Base-by-base conservation (phyloP, 2,888 invertebrate species). In the Drosophila ustulata region DNA sequence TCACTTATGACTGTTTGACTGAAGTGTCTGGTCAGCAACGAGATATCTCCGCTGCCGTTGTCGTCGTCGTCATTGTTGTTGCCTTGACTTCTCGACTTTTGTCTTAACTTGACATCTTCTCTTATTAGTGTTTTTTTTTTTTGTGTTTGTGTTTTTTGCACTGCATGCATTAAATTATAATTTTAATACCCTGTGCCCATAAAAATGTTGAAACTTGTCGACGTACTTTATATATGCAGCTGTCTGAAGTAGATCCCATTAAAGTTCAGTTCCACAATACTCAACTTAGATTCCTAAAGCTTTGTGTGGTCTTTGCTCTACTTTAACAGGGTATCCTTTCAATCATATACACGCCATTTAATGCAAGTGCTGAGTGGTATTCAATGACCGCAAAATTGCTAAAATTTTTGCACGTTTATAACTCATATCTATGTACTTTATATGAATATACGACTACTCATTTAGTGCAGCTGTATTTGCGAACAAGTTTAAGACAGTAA, bases 61-160 rank as follows among this genome's bases (percentile, higher is more conserved):
- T 37, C 4, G 34, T 37, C 34, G 56, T 71, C 28, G 72, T 53
- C 37, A 53, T 64, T 63, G 59, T 59, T 57, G 68, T 47, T 58
- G 65, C 69, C 65, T 78, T 78, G 74, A 74, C 74, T 72, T 78
- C 86, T 83, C 57, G 87, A 84, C 83, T 88, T 86, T 88, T 86
- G 89, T 73, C 79, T 86, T 78, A 83, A 83, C 81, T 84, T 83
- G 83, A 83, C 88, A 88, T 88, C 81, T 83, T 71, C 67, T 69
- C 83, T 58, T 72, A 72, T 70, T 78, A 82, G 65, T 62, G 57
- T 34, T 56, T 49, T 62, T 56, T 61, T 49, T 66, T 57, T 32
- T 50, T 46, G 59, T 55, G 67, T 11, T 30, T 78, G 52, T 66
- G 11, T 4, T 41, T 37, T 41, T 66, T 71, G 68, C 71, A 80